Evolutionary conservation across 2,888 invertebrate genomes (phyloP), one percentile per base, ranked within the genome.

Genomic region (Drosophila anceps): DNA sequence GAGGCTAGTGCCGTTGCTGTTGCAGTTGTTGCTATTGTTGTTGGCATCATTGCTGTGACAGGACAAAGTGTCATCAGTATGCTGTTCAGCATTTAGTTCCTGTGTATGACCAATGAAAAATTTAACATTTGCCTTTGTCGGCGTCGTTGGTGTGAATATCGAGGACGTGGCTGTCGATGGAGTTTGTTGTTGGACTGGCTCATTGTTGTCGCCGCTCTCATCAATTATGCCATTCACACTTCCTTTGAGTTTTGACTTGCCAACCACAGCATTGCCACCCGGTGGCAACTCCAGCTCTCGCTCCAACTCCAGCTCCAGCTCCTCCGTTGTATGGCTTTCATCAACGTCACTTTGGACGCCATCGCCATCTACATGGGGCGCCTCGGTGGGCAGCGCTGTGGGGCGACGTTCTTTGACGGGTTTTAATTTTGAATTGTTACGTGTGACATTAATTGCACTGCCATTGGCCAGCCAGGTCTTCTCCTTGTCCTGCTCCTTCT

Each of bases 321-420:
- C 50, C 35, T 20, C 57, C 43, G 18, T 13, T 54, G 53, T n/a
- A 9, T n/a, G 18, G 24, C 4, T 46, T 5, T 55, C 60, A 10
- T 51, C 60, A 6, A 46, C 39, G 29, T 44, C 62, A 51, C 24
- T 2, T 27, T 59, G 53, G 29, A 31, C 7, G 7, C 10, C 50
- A 35, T 35, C 69, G 37, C 60, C 82, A 55, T 79, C 77, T 8
- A 90, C 61, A 59, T 67, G 68, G 29, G 90, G 91, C 62, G 85
- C 87, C 60, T 91, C 90, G 13, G 62, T 82, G 20, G 91, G 91
- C 63, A 92, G 59, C 1, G 92, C 91, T 6, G 92, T 92, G 20
- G 92, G 91, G 5, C 91, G 82, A 10, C 92, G 81, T 64, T 89
- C 90, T 82, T 90, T 91, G 79, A 91, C 90, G 58, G 92, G 91